Evolutionary conservation across 2,888 invertebrate species (phyloP), one percentile per base, ranked within the genome.

Genomic region (Calliphora vomitoria): DNA sequence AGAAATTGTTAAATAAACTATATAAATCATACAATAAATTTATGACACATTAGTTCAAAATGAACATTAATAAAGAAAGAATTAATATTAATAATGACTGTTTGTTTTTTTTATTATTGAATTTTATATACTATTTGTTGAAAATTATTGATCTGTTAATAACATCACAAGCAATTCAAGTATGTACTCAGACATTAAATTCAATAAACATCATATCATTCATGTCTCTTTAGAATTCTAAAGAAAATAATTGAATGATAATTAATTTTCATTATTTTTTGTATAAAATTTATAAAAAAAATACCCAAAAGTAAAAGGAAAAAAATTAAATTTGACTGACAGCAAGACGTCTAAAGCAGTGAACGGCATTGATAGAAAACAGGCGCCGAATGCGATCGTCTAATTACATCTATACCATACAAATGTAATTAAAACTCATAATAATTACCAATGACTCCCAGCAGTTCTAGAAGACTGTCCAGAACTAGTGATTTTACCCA

Each of bases 21-120:
- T 31, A 83, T 64, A 83, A 78, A 83, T 78, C 76, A 83, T 78
- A n/a, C 44, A 71, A 71, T 47, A 76, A 76, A 62, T 62, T 78
- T 83, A 64, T 78, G 83, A 83, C 78, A 83, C 71, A 78, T 64
- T 64, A n/a, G 20, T 44, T 11, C 31, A 68, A 55, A 83, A 35
- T 69, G 31, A n/a, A n/a, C 60, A 31, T 31, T 82, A 76, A 82
- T 82, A 76, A 76, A 69, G 41, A 76, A 78, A 10, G 62, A 76
- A 83, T 76, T 83, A 71, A 83, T 82, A 60, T 60, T 50, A 60
- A 75, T 82, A 76, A 76, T 69, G 47, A 62, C 2, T 79, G 25
- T 79, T 79, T 50, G 18, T 5, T n/a, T 10, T 75, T 20, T 53
- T 8, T 38, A 20, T 8, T 4, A 4, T 25, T 75, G 1, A 31